Evolutionary conservation across 2,888 invertebrate species (phyloP), one percentile per base, ranked within the genome.

Genomic region (Vannuccia rotundouncinata): DNA sequence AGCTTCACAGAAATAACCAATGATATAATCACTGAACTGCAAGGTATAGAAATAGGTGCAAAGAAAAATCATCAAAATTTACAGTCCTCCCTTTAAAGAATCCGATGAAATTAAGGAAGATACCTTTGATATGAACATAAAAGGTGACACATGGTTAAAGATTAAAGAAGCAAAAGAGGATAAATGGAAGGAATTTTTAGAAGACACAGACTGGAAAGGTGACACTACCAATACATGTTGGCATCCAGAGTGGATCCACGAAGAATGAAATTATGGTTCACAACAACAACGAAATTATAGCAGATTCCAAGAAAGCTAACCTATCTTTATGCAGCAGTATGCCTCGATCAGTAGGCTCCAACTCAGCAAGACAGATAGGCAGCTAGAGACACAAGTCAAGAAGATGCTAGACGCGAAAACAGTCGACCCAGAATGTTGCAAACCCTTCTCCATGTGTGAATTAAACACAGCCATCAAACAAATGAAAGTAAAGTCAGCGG

Each of bases 401-500:
- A 66, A 66, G 66, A 66, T 66, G 10, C 5, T 66, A 22, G 25
- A 66, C 22, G 13, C 66, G 22, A 66, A 66, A n/a, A 66, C 66
- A 17, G 17, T 5, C 45, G 45, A 45, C 5, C 45, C 45, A 45
- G 45, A 45, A 45, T 45, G 45, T 45, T 10, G 17, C 45, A 45
- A 45, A 45, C 10, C 17, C 45, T 45, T 45, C 45, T 45, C 45
- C 45, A 45, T 45, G 45, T 10, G 10, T 10, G 45, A 45, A 45
- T 17, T 45, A 5, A 45, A 45, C 45, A 45, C 10, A 66, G 66
- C 66, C 66, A 66, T 66, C 13, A 27, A 22, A 66, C 66, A 66
- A 13, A 66, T 66, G 66, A 66, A 66, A 66, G 22, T 27, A 17
- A 66, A 66, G 25, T 66, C 66, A 66, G 66, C 66, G 25, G 66